These are phyloP conservation scores for Parnassius smintheus DNA, from an alignment of 2,888 invertebrate species.

Conservation along the genomic window DNA sequence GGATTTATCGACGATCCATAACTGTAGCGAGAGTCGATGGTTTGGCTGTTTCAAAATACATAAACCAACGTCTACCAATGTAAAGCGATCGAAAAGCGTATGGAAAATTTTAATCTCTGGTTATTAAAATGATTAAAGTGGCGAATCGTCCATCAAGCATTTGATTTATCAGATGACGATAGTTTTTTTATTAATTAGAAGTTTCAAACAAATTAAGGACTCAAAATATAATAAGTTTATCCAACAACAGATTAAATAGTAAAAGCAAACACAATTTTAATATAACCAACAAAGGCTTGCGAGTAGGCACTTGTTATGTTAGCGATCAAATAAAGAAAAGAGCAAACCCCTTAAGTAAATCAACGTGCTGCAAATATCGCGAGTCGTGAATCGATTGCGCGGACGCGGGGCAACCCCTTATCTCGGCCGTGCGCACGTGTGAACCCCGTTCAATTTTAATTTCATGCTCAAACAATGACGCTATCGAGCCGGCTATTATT, in stretches of 20 bases:
- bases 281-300: slow-evolving; percentile 48
- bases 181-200: no score
- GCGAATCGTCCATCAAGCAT: no score
- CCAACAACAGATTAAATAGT: slow-evolving; percentile 32
- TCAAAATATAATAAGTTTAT: slow-evolving; percentile 13
- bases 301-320: slow-evolving; percentile 47
- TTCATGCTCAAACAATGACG: slow-evolving; percentile 82
- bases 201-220: neutral
- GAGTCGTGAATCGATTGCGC: slow-evolving; percentile 66
- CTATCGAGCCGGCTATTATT: slow-evolving; percentile 78
- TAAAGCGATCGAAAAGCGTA: no score
- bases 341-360: slow-evolving; percentile 72
- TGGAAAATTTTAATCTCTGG: no score
- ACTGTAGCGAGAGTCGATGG: no score
- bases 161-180: no score
- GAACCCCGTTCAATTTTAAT: slow-evolving; percentile 80
- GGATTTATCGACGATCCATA: no score
- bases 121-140: no score
- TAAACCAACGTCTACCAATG: no score
- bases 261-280: slow-evolving; percentile 45
- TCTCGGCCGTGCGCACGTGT: slow-evolving; percentile 77
- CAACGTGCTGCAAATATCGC: slow-evolving; percentile 59
- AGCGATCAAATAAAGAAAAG: slow-evolving; percentile 70
- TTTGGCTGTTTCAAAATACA: no score
- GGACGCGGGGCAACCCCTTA: slow-evolving; percentile 67